Conservation (phyloP, 1,140 invertebrate genomes). For the Bombus affinis region DNA sequence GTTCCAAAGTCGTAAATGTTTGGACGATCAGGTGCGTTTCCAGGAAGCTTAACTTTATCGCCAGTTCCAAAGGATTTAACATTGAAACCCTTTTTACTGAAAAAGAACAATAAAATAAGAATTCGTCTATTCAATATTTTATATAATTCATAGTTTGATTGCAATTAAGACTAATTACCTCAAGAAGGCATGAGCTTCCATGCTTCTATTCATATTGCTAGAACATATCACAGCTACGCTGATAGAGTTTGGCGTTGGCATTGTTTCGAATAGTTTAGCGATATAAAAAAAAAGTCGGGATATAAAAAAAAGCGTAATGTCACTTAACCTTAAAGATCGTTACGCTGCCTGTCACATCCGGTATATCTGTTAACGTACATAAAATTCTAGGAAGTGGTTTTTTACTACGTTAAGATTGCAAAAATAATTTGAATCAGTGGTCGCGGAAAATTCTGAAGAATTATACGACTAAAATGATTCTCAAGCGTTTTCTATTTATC, state of each 20-base stretch:
- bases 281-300: slow-evolving; percentile 25
- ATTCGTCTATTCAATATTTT: neutral
- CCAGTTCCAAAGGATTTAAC: slow-evolving; percentile 99
- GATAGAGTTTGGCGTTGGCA: slow-evolving; percentile 84
- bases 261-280: slow-evolving; percentile 53
- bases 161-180: slow-evolving; percentile 79
- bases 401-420: neutral
- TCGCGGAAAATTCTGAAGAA: neutral
- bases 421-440: neutral
- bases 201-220: slow-evolving; percentile 99
- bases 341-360: slow-evolving; percentile 47
- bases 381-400: neutral
- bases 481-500: neutral
- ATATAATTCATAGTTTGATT: neutral
- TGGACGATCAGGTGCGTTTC: slow-evolving; percentile 95
- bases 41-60: slow-evolving; percentile 98
- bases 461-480: neutral
- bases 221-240: slow-evolving; percentile 98
- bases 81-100: slow-evolving; percentile 96
- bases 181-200: slow-evolving; percentile 99
- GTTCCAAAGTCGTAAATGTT: slow-evolving; percentile 99
- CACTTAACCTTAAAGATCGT: slow-evolving; percentile 46
- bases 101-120: slow-evolving; percentile 60
- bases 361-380: slow-evolving; percentile 33
- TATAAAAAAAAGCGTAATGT: slow-evolving; percentile 26